Base-by-base conservation (phyloP, 2,888 invertebrate genomes). In the Leucoptera coffeella region DNA sequence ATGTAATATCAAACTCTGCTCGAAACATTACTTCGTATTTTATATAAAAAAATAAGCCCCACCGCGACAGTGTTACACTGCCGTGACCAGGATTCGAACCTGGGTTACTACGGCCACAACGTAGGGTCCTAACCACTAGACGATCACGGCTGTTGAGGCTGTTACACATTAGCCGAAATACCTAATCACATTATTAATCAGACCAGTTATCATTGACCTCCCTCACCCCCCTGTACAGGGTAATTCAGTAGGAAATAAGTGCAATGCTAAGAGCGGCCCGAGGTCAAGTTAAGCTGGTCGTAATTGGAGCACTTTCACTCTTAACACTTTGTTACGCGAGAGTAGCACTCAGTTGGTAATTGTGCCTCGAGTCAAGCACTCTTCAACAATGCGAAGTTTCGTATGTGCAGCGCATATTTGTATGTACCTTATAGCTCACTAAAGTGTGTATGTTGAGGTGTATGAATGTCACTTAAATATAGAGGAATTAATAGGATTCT, bases 31-130 rank as follows among this genome's bases (percentile, higher is more conserved):
- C n/a, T n/a, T n/a, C n/a, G n/a, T n/a, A n/a, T n/a, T n/a, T 17
- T 6, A 9, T 9, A 22, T 23, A 27, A 26, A 28, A 30, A 30
- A 24, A 21, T 25, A 24, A 13, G 20, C 28, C 24, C 32, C 29
- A 20, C 30, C 28, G 29, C 17, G 28, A 34, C 30, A 32, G 30
- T 30, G 26, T 10, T 13, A 35, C 57, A 61, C 60, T 78, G 77
- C 76, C 77, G 76, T 76, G 75, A 77, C 77, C 75, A 77, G 77
- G 77, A 78, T 77, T 80, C 78, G 78, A 80, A 80, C 78, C 80
- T 78, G 79, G 79, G 79, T 80, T 80, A 77, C 77, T 77, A 77
- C 79, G 77, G 77, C 78, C 77, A 78, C 78, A 78, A 78, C 77
- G 77, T 75, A 75, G 75, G 71, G 76, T 77, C 75, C 77, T 78